Percentiles rank a stretch among this genome's conserved stretches.
Evolutionary conservation across 1,140 invertebrate genomes (phyloP).

Genomic region (Temnothorax curvispinosus): DNA sequence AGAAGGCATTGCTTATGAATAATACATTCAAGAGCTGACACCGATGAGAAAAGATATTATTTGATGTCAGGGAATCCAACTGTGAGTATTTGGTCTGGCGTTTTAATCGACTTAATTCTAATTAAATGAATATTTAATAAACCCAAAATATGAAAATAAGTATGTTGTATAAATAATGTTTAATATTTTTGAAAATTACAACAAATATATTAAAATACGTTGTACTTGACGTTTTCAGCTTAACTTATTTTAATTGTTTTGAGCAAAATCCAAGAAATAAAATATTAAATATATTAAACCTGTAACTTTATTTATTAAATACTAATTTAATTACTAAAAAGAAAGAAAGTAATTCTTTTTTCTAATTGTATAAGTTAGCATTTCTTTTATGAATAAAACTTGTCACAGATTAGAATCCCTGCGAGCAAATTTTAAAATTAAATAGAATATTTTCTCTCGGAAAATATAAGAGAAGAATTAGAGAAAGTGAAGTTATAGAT

Average conservation of each 20-base stretch:
- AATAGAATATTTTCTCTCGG: background rate
- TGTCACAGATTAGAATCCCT: conserved; percentile 27
- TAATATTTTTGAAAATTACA: no score
- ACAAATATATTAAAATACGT: no score
- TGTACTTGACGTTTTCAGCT: background rate
- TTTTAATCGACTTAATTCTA: background rate
- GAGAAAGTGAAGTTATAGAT: conserved; percentile 27
- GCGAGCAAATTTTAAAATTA: conserved; percentile 10
- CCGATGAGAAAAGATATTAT: conserved; percentile 17
- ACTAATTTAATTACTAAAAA: conserved; percentile 15
- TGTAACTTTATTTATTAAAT: background rate
- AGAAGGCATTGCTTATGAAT: conserved; percentile 16
- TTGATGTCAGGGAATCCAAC: background rate
- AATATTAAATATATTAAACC: background rate
- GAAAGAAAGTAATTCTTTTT: background rate
- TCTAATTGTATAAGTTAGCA: background rate
- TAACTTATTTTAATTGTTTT: background rate
- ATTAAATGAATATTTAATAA: background rate
- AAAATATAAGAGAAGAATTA: conserved; percentile 15
- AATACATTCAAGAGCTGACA: conserved; percentile 51
- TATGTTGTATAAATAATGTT: no score
- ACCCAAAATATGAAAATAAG: background rate
- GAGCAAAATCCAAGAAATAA: background rate
- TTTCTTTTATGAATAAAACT: background rate
- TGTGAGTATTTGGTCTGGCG: background rate